Percentiles rank a stretch among this genome's conserved stretches.
Evolutionary conservation across 2,888 invertebrate species (phyloP).

Genomic region (Ectobius pallidus): DNA sequence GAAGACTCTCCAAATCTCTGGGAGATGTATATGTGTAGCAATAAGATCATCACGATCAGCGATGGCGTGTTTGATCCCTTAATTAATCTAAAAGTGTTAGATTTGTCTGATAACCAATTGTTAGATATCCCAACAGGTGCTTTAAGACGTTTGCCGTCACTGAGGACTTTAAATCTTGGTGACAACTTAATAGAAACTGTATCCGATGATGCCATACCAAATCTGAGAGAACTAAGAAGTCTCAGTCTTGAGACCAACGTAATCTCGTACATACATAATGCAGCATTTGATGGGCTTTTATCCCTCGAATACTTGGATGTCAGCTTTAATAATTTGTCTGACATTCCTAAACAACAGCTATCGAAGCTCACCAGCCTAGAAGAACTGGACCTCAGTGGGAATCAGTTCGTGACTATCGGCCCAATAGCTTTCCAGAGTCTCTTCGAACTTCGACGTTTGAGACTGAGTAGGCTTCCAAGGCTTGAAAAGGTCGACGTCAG

Average conservation of each 20-base stretch:
- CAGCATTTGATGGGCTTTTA: conserved; percentile 76
- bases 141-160: conserved; percentile 57
- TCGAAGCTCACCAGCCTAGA: conserved; percentile 65
- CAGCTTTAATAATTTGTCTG: conserved; percentile 78
- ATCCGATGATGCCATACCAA: conserved; percentile 69
- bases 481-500: conserved; percentile 73
- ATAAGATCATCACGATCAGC: conserved; percentile 75
- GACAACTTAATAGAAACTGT: conserved; percentile 79
- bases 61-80: conserved; percentile 72
- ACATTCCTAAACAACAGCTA: conserved; percentile 57
- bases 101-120: conserved; percentile 79
- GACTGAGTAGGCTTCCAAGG: conserved; percentile 70
- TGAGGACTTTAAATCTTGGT: conserved; percentile 77
- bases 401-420: conserved; percentile 75
- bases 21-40: conserved; percentile 76
- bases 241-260: conserved; percentile 72
- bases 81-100: conserved; percentile 71
- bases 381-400: conserved; percentile 77
- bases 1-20: conserved; percentile 75
- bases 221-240: conserved; percentile 61
- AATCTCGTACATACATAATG: conserved; percentile 71
- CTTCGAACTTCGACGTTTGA: conserved; percentile 77
- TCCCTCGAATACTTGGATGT: conserved; percentile 74
- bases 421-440: conserved; percentile 84
- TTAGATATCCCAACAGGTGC: conserved; percentile 61